Evolutionary conservation across 2,888 invertebrate species (phyloP).

Genomic region (Augochlorella aurata): DNA sequence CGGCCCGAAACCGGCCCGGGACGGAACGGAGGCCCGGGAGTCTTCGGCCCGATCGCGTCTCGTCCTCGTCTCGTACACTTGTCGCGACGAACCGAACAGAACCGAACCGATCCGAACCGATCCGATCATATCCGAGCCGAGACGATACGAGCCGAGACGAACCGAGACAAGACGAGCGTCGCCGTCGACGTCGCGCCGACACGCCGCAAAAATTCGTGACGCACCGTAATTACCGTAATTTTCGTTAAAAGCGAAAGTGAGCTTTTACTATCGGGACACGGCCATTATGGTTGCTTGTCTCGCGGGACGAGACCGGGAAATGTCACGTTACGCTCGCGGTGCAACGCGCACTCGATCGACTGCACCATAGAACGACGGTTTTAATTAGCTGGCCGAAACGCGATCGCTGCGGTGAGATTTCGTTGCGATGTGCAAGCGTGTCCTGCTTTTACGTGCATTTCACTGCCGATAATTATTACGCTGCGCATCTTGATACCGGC

Average conservation of each 20-base stretch:
- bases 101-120: too few relatives aligned
- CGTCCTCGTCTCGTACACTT: not conserved
- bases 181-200: constrained; percentile 1
- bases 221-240: constrained; percentile 24
- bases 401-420: too few relatives aligned
- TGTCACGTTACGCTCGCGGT: not conserved
- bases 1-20: not conserved
- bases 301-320: not conserved
- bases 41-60: too few relatives aligned
- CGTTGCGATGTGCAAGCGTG: too few relatives aligned
- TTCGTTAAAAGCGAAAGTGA: constrained; percentile 38
- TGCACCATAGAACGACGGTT: not conserved
- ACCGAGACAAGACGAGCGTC: too few relatives aligned
- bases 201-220: not conserved
- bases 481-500: too few relatives aligned
- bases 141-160: too few relatives aligned
- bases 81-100: not conserved
- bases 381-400: too few relatives aligned
- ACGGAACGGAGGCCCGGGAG: too few relatives aligned
- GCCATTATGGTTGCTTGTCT: not conserved
- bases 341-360: not conserved
- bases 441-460: too few relatives aligned
- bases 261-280: constrained; percentile 31
- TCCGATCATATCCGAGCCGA: too few relatives aligned
- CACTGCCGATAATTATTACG: too few relatives aligned